These are phyloP conservation scores for Lepidocyrtoides sp. DNA, from an alignment of 2,888 invertebrate species.

Conservation along the genomic window DNA sequence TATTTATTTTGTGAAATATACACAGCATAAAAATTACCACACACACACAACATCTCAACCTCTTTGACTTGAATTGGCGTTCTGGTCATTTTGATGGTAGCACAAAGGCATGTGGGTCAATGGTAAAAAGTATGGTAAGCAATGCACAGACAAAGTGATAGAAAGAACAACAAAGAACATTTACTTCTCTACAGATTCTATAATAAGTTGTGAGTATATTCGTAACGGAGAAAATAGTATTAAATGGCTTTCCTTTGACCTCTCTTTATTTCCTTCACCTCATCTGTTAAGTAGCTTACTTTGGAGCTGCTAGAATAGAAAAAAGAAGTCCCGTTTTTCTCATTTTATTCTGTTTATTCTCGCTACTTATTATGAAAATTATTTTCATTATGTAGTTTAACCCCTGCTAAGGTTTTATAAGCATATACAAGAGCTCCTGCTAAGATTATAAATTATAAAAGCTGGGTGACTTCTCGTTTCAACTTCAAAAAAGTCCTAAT, in stretches of 20 bases:
- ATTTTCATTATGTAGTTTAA: slow-evolving; percentile 33
- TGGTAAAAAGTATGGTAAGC: background rate
- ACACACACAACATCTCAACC: background rate
- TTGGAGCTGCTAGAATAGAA: background rate
- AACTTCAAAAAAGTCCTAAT: background rate
- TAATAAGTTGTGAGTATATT: background rate
- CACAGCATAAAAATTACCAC: slow-evolving; percentile 19
- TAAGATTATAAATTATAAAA: slow-evolving; percentile 24
- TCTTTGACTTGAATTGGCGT: background rate
- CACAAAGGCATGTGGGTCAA: background rate
- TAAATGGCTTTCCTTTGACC: slow-evolving; percentile 46
- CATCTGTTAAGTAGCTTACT: slow-evolving; percentile 50
- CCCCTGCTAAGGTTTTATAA: slow-evolving; percentile 6
- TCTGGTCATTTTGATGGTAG: background rate
- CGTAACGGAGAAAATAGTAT: background rate
- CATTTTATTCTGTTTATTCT: slow-evolving; percentile 12
- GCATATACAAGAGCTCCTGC: slow-evolving; percentile 9
- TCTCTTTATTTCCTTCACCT: slow-evolving; percentile 42
- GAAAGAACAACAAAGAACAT: no score
- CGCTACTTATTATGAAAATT: slow-evolving; percentile 38
- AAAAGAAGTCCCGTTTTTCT: background rate
- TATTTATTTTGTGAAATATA: background rate
- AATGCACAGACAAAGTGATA: background rate
- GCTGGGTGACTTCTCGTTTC: background rate
- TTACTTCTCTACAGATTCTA: slow-evolving; percentile 10